These are phyloP conservation scores for Pleuronectes platessa DNA, from an alignment of 2,113 vertebrate species.

Conservation along the genomic window DNA sequence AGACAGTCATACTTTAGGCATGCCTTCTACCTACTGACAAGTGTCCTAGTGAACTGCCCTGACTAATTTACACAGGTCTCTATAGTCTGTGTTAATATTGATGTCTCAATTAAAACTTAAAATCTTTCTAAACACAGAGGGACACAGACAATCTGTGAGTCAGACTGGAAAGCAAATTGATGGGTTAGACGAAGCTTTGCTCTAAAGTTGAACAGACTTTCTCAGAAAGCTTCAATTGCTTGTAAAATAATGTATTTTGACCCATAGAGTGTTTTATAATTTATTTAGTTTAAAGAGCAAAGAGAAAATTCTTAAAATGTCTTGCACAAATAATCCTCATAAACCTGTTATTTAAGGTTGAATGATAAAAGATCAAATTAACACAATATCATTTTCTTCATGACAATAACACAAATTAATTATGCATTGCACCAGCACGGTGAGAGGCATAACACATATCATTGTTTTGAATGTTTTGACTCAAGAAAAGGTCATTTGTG, in stretches of 20 bases:
- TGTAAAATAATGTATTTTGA: too few relatives aligned
- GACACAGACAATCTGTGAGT: conserved; percentile 11
- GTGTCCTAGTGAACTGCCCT: background rate
- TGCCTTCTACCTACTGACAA: too few relatives aligned
- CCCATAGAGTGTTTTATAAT: too few relatives aligned
- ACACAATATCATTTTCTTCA: background rate
- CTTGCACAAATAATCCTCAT: background rate
- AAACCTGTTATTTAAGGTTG: background rate
- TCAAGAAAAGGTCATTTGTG: too few relatives aligned
- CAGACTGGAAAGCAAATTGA: conserved; percentile 49
- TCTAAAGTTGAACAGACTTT: too few relatives aligned
- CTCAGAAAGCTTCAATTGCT: too few relatives aligned
- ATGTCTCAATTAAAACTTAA: too few relatives aligned
- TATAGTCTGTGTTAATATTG: background rate
- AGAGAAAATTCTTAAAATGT: too few relatives aligned
- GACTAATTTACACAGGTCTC: background rate
- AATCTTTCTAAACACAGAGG: background rate
- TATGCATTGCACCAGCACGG: too few relatives aligned
- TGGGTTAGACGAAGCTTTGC: conserved; percentile 4
- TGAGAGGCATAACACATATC: too few relatives aligned
- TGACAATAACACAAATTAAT: background rate
- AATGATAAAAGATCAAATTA: background rate
- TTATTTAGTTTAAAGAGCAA: too few relatives aligned
- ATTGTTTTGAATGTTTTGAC: too few relatives aligned
- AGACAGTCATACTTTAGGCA: background rate